phyloP scores from a whole-genome alignment of 2,113 vertebrate species.

The Pontoporia blainvillei region DNA sequence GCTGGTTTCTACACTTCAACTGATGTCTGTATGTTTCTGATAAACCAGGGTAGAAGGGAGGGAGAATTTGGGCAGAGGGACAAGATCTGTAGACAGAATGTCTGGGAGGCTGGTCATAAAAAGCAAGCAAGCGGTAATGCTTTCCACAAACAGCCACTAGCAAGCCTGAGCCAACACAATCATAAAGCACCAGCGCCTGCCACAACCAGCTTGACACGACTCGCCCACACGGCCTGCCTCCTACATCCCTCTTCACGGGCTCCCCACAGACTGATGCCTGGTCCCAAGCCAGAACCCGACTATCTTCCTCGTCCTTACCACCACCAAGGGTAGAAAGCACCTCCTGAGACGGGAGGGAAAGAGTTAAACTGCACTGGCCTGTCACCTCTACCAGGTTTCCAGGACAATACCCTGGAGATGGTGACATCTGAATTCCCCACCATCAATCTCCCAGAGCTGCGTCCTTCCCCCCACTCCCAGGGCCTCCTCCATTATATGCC shows the following conservation, averaged over 20 bases:
- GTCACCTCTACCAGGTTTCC: slow-evolving; percentile 17
- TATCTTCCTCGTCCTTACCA: not conserved
- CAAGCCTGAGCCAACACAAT: not conserved
- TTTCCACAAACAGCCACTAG: not conserved
- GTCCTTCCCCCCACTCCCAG: not conserved
- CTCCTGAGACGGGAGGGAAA: not conserved
- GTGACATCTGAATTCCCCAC: not conserved
- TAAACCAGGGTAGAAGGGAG: not conserved
- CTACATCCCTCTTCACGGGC: not conserved
- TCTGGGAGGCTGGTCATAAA: not conserved
- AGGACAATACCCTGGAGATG: not conserved
- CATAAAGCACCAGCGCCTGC: slow-evolving; percentile 46
- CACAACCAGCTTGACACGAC: not conserved
- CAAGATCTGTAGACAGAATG: not conserved
- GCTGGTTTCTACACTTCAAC: not conserved
- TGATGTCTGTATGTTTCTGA: not conserved
- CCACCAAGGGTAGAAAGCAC: not conserved
- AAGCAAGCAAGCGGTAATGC: not conserved
- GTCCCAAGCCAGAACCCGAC: not conserved
- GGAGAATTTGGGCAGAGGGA: not conserved
- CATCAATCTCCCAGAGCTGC: not conserved
- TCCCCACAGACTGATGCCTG: not conserved
- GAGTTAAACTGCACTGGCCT: not conserved
- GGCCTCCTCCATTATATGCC: not conserved
- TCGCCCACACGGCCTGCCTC: not conserved